Evolutionary conservation across 2,797 vertebrate genomes (phyloP).

Genomic region (Urocyon cinereoargenteus): DNA sequence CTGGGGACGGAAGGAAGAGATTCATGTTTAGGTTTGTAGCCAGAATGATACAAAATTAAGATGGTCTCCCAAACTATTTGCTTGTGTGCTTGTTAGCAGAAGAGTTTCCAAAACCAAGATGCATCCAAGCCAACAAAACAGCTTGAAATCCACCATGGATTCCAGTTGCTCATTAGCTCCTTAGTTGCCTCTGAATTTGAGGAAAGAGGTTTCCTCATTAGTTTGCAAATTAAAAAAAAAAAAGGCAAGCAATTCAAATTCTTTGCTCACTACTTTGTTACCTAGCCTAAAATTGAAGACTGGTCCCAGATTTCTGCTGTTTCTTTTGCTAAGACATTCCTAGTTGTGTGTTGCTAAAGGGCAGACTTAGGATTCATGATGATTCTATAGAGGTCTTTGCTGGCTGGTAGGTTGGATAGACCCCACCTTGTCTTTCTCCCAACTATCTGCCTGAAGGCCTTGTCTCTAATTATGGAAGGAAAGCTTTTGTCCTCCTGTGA

Average conservation of each 20-base stretch:
- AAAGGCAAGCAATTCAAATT: not conserved
- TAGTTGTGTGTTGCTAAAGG: not conserved
- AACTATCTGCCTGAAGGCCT: not conserved
- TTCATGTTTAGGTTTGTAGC: not conserved
- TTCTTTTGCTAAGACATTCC: not conserved
- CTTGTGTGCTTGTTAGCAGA: not conserved
- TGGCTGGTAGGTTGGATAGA: not conserved
- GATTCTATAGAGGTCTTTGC: not conserved
- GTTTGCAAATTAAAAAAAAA: not conserved
- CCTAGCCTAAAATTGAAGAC: not conserved
- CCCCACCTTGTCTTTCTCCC: not conserved
- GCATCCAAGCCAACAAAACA: not conserved
- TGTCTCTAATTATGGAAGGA: not conserved
- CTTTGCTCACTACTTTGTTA: not conserved
- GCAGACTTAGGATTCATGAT: not conserved
- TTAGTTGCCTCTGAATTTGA: constrained; percentile 30
- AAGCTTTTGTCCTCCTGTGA: constrained; percentile 48
- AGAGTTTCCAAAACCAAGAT: not conserved
- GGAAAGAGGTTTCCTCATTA: constrained; percentile 47
- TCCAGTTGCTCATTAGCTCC: not conserved
- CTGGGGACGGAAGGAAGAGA: not conserved
- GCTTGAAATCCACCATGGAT: not conserved
- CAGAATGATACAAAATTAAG: constrained; percentile 32
- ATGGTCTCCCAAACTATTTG: not conserved
- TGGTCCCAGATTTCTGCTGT: not conserved